Evolutionary conservation across 2,888 invertebrate genomes (phyloP), one percentile per base, ranked within the genome.

Genomic region (Sabellastarte sp.): DNA sequence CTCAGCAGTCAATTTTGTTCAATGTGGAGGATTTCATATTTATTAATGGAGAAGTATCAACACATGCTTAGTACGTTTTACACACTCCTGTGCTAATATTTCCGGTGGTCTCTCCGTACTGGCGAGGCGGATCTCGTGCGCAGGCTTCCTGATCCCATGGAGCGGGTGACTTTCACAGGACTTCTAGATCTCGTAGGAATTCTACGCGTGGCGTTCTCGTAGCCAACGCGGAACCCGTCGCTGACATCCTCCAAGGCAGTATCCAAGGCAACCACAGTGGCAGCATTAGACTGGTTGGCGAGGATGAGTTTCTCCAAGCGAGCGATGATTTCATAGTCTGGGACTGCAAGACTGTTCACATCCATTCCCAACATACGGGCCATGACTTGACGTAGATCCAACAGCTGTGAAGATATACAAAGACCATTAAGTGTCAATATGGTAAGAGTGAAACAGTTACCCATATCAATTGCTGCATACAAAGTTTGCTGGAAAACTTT

Each of bases 251-350:
- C 74, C 2, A 83, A 69, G 24, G 78, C 78, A 41, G 76, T 77
- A 59, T 82, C 81, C 55, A 83, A 71, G 20, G 75, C 75, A 59
- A 78, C 65, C 15, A 77, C 77, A 50, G 78, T 78, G 63, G 79
- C 75, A 3, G 79, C 73, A 58, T 80, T 76, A 50, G 75, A 73
- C 63, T 83, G 81, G 64, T 82, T 82, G 20, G 82, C 79, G 50
- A 81, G 76, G 63, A 84, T 80, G 29, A 84, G 75, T 63, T 81
- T 82, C 72, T 84, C 84, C 26, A 84, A 73, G 2, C 85, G 78
- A 2, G 81, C 74, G 60, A 85, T 83, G 66, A 85, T 81, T 69
- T 85, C 85, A 62, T 83, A 85, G 70, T 85, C 84, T 1, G 84
- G 83, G 5, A 85, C 79, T 10, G 84, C 84, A 64, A 84, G 73